Evolutionary conservation across 2,797 vertebrate genomes (phyloP), one percentile per base, ranked within the genome.

Genomic region (Macroramphosus scolopax): DNA sequence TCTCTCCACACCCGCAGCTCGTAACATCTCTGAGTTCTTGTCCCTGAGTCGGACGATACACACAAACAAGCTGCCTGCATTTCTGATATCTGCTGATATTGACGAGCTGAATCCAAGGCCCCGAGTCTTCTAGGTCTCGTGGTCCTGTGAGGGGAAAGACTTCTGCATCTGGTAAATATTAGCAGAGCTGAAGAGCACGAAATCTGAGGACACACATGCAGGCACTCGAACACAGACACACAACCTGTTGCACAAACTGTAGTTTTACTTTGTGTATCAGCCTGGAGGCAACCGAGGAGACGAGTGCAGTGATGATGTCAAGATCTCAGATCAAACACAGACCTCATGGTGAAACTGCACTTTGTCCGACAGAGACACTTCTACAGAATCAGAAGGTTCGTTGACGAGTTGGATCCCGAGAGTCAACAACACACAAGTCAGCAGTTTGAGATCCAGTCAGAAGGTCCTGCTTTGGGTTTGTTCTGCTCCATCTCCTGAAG

Each of bases 91-190:
- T n/a, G n/a, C n/a, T n/a, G n/a, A n/a, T n/a, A n/a, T n/a, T n/a
- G 58, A 57, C 40, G 63, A 52, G 45, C 52, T 66, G 53, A 57
- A 72, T 78, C 49, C 46, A 46, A 62, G 70, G 67, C 43, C 18
- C 47, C 65, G 73, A 77, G 68, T 76, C 75, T 72, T 42, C 44
- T 39, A 13, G 42, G 57, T 58, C 30, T 43, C 37, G 53, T 22
- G 51, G 58, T 65, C 51, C 52, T 59, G 39, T 14, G 64, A 75
- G 57, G 49, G 59, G 60, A 44, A 42, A 47, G 47, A 52, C n/a
- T 47, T 58, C 59, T 77, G 80, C 77, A 72, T 84, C 83, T 89
- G 84, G 80, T 87, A 86, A 85, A 81, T 77, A 87, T 83, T 76
- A 86, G 62, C 66, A 70, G 82, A 68, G 60, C 25, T 16, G 15